Conservation (phyloP, 2,113 vertebrate species). For the Recurvirostra avosetta region DNA sequence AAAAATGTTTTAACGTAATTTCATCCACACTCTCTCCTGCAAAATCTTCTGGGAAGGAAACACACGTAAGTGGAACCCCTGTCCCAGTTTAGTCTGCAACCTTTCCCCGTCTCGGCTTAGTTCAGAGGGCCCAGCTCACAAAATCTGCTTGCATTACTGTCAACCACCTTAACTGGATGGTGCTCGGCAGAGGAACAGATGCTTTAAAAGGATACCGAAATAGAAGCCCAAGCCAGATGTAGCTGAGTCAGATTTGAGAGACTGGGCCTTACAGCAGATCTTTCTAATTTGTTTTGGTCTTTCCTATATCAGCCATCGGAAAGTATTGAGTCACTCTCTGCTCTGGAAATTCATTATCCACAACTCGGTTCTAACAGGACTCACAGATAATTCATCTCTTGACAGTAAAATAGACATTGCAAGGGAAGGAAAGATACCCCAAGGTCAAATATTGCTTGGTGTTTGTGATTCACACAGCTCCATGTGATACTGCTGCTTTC, state of each 20-base stretch:
- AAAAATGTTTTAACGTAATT: not conserved
- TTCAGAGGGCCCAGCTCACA: not conserved
- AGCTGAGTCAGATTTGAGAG: not conserved
- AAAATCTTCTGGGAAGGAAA: not conserved
- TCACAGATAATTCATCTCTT: not conserved
- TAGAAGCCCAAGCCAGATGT: not conserved
- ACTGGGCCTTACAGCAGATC: not conserved
- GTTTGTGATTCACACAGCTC: not conserved
- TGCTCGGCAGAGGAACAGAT: not conserved
- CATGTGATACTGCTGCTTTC: not conserved
- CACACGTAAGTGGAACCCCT: fast-evolving
- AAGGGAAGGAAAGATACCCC: not conserved
- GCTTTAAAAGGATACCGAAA: not conserved
- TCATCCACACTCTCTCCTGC: not conserved
- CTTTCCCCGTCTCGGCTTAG: not conserved
- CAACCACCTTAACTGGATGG: not conserved
- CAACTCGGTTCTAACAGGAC: not conserved
- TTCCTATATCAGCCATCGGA: not conserved
- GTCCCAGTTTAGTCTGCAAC: not conserved
- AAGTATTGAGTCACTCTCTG: not conserved
- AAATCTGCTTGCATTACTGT: not conserved
- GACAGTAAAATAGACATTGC: not conserved
- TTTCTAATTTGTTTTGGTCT: not conserved
- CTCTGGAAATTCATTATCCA: not conserved
- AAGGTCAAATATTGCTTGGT: not conserved